phyloP scores from a whole-genome alignment of 2,797 vertebrate genomes.

The Tokudaia tokunoshimensis region DNA sequence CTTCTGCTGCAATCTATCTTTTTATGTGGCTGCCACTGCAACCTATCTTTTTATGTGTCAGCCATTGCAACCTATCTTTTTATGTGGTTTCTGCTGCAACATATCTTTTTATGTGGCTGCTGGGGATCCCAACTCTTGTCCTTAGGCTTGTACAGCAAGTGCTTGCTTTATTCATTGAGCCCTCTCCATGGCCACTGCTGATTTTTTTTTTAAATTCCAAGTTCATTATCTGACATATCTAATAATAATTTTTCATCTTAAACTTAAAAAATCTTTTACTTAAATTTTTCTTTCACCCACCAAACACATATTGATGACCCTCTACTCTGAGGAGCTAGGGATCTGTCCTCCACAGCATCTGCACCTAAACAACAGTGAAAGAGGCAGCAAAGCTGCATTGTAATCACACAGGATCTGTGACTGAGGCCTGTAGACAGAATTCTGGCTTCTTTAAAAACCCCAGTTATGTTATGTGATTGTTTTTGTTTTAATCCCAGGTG shows the following conservation, averaged over 20 bases:
- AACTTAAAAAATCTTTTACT: neutral
- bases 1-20: neutral
- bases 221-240: neutral
- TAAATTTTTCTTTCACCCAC: neutral
- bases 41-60: neutral
- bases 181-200: neutral
- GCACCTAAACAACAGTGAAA: neutral
- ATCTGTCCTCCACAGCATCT: neutral
- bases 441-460: neutral
- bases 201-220: constrained; percentile 7
- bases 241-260: neutral
- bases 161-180: neutral
- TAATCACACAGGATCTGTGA: neutral
- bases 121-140: neutral
- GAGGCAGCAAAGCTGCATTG: neutral
- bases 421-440: neutral
- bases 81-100: too few relatives aligned
- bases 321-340: neutral
- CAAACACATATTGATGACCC: neutral
- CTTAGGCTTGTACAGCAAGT: neutral
- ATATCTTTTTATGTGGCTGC: neutral
- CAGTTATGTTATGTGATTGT: neutral
- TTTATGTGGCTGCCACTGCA: neutral
- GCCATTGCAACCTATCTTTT: neutral
- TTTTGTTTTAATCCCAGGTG: neutral